These are phyloP conservation scores for Yponomeuta plumbellus DNA, from an alignment of 2,888 invertebrate species.

Conservation along the genomic window DNA sequence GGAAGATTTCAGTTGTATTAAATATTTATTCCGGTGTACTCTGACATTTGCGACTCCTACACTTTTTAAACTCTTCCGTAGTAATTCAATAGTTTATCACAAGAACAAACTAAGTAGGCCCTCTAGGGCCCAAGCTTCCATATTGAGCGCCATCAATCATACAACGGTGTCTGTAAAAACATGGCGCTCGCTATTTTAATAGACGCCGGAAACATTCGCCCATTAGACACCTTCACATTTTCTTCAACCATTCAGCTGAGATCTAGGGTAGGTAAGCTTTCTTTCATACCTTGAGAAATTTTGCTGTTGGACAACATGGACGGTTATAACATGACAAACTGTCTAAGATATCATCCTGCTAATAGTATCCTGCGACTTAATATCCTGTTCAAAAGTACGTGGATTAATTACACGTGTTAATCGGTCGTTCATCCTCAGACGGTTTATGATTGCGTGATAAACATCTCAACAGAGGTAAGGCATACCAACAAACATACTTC, in stretches of 20 bases:
- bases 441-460: too few relatives aligned
- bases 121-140: not conserved
- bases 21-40: too few relatives aligned
- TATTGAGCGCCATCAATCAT: conserved; percentile 6
- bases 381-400: too few relatives aligned
- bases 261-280: not conserved
- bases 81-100: not conserved
- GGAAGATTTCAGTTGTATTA: too few relatives aligned
- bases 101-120: not conserved
- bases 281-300: not conserved
- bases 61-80: too few relatives aligned
- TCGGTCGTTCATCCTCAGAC: too few relatives aligned
- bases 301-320: not conserved
- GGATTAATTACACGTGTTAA: too few relatives aligned
- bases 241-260: not conserved
- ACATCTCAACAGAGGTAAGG: too few relatives aligned
- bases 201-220: not conserved
- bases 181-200: conserved; percentile 6
- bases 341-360: too few relatives aligned
- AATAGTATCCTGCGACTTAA: too few relatives aligned
- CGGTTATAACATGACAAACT: not conserved
- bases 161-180: not conserved
- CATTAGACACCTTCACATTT: not conserved
- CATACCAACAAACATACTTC: too few relatives aligned
- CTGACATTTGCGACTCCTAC: too few relatives aligned